Evolutionary conservation across 2,888 invertebrate species (phyloP).

Genomic region (Venusia cambrica): DNA sequence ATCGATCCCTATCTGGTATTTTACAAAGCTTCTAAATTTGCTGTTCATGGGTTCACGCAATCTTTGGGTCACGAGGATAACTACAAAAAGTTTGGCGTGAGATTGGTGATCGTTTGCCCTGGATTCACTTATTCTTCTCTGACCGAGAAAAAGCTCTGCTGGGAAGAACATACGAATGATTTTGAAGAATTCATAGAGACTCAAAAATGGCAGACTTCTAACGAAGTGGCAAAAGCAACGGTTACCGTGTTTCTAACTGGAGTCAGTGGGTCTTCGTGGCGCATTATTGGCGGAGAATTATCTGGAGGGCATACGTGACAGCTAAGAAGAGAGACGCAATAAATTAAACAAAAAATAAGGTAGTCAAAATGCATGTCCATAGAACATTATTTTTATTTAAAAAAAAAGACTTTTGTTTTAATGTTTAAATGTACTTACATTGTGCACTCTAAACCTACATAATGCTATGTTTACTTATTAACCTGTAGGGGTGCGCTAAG

Average conservation of each 20-base stretch:
- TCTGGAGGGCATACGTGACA: constrained; percentile 11
- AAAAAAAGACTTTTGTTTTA: no score
- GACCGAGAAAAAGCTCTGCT: constrained; percentile 8
- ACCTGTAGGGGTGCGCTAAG: no score
- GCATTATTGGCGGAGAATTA: constrained; percentile 47
- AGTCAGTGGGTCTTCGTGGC: constrained; percentile 65
- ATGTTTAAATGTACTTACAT: no score
- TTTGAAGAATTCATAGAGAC: constrained; percentile 6
- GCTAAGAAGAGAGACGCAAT: no score
- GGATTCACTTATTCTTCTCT: constrained; percentile 18
- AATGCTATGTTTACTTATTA: no score
- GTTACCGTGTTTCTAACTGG: constrained; percentile 36
- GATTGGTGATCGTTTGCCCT: constrained; percentile 51
- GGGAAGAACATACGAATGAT: constrained; percentile 19
- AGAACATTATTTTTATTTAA: no score
- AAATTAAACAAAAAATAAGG: no score
- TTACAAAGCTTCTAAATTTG: constrained; percentile 79
- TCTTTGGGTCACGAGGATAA: constrained; percentile 59
- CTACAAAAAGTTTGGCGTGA: constrained; percentile 61
- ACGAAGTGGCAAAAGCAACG: constrained; percentile 17
- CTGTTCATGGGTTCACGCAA: constrained; percentile 66
- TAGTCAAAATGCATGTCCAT: no score
- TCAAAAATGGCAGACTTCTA: constrained; percentile 14
- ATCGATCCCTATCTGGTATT: constrained; percentile 69
- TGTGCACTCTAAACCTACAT: no score